Evolutionary conservation across 2,113 vertebrate genomes (phyloP).

Genomic region (Eudyptes chrysolophus): DNA sequence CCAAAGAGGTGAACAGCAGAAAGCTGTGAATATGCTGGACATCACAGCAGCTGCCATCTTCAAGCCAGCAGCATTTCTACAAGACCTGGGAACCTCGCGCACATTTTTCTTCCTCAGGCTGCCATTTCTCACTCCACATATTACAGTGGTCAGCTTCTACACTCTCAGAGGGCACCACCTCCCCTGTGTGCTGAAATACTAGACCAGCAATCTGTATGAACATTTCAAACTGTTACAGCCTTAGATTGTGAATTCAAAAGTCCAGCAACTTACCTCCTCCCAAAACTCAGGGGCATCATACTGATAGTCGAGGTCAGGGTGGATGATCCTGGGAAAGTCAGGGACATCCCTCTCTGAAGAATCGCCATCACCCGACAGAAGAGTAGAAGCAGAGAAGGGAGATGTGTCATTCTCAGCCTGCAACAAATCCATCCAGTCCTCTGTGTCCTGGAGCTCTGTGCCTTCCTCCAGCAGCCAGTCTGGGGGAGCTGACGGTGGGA

Average conservation of each 20-base stretch:
- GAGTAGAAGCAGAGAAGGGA: conserved; percentile 85
- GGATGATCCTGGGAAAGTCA: conserved; percentile 80
- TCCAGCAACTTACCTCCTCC: conserved; percentile 83
- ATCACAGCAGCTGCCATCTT: neutral
- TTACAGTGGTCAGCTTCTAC: neutral
- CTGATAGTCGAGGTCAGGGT: conserved; percentile 88
- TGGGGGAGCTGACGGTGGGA: conserved; percentile 34
- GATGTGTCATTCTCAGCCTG: conserved; percentile 82
- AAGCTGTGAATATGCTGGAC: neutral
- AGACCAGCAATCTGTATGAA: neutral
- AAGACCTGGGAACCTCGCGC: neutral
- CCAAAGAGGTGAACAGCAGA: neutral
- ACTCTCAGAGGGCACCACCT: neutral
- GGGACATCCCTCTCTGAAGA: conserved; percentile 80
- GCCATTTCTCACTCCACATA: neutral
- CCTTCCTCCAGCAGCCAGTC: conserved; percentile 54
- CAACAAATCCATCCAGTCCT: conserved; percentile 73
- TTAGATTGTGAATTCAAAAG: neutral
- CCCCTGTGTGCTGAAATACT: neutral
- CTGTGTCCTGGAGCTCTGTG: conserved; percentile 72
- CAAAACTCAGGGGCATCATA: conserved; percentile 84
- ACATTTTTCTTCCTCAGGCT: neutral
- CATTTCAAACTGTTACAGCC: neutral
- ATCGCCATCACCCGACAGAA: conserved; percentile 94
- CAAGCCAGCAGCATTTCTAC: neutral